These are phyloP conservation scores for Euphonia xanthogaster DNA, from an alignment of 2,797 vertebrate species.

Conservation along the genomic window DNA sequence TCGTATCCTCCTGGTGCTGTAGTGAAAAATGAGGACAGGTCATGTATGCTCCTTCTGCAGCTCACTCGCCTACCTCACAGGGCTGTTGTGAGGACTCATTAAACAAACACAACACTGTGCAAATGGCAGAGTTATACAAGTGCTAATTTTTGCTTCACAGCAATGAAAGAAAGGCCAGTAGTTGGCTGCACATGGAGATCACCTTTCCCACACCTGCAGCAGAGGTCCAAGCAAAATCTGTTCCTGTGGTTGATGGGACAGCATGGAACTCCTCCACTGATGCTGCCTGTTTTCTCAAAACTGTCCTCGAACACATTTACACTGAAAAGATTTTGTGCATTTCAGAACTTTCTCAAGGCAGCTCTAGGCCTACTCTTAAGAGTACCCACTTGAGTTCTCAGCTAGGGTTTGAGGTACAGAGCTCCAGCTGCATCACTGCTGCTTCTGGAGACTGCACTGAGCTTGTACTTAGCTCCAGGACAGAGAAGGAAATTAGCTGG, in stretches of 20 bases:
- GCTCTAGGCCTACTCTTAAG: neutral
- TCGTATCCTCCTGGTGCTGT: neutral
- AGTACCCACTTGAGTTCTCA: neutral
- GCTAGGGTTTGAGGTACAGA: neutral
- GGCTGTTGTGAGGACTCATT: slow-evolving; percentile 65
- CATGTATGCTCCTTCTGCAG: neutral
- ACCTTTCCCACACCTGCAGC: neutral
- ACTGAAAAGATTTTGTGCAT: neutral
- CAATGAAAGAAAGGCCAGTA: neutral
- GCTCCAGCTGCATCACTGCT: neutral
- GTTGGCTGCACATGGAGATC: neutral
- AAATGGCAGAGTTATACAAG: neutral
- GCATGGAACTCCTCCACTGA: neutral
- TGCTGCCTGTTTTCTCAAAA: neutral
- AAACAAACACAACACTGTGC: neutral
- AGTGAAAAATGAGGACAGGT: neutral
- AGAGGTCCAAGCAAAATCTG: neutral
- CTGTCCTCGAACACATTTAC: neutral
- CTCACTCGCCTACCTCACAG: slow-evolving; percentile 42
- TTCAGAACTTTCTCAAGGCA: neutral
- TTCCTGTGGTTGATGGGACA: neutral
- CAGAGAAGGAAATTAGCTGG: neutral
- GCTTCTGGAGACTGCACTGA: neutral
- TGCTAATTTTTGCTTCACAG: slow-evolving; percentile 3
- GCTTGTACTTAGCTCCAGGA: no score